These are phyloP conservation scores for Acanthococcus lagerstroemiae DNA, from an alignment of 2,888 invertebrate genomes.

Conservation along the genomic window DNA sequence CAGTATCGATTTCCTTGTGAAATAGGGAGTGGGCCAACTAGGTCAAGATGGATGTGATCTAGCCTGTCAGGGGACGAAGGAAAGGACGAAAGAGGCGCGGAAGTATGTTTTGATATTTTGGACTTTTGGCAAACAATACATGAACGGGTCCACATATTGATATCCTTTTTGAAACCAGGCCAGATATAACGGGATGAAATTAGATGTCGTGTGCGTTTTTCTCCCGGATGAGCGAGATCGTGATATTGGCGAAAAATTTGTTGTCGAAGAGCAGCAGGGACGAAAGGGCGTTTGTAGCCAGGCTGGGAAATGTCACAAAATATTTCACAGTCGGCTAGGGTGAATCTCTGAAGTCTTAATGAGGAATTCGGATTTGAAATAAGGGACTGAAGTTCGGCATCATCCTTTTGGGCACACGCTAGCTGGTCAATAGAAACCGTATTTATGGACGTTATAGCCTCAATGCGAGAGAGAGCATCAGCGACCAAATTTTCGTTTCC, in stretches of 20 bases:
- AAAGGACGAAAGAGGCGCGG: background rate
- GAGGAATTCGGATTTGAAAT: no score
- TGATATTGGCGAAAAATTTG: background rate
- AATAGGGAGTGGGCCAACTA: background rate
- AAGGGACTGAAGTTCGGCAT: background rate
- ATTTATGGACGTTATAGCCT: background rate
- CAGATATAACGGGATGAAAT: background rate
- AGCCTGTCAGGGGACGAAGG: background rate
- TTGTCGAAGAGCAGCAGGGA: background rate
- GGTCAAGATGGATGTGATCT: background rate
- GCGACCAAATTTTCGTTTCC: slow-evolving; percentile 21
- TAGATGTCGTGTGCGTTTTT: background rate
- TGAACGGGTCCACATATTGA: background rate
- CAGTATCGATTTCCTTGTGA: background rate
- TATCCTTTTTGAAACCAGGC: background rate
- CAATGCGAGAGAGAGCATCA: slow-evolving; percentile 16
- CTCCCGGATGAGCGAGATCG: background rate
- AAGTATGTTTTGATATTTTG: background rate
- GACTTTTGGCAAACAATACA: background rate
- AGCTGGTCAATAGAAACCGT: background rate
- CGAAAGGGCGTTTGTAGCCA: background rate
- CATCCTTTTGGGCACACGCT: background rate
- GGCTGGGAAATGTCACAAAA: background rate
- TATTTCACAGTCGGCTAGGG: no score
- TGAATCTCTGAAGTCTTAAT: no score